phyloP scores from a whole-genome alignment of 2,888 invertebrate species.

The Agrenia bidenticulata region DNA sequence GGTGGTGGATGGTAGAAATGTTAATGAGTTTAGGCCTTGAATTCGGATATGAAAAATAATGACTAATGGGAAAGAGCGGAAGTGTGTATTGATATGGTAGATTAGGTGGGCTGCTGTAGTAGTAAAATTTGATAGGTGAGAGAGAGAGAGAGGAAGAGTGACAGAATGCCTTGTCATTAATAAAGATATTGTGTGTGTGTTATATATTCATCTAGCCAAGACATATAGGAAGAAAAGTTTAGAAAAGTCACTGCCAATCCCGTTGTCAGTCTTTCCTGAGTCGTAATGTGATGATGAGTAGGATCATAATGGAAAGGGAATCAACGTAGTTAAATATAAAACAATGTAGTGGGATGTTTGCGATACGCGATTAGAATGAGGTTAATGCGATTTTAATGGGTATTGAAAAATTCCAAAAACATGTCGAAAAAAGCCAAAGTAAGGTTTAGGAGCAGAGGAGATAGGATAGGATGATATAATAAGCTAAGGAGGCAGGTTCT shows the following conservation, averaged over 20 bases:
- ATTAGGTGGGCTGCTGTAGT: background rate
- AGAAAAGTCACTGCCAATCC: conserved; percentile 9
- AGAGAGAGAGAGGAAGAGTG: conserved; percentile 1
- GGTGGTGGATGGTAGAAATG: background rate
- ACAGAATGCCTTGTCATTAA: conserved; percentile 13
- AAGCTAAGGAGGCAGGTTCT: no score
- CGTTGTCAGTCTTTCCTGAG: background rate
- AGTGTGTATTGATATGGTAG: conserved; percentile 11
- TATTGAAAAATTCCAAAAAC: conserved; percentile 53
- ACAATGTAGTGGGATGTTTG: conserved; percentile 46
- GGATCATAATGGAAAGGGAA: conserved; percentile 14
- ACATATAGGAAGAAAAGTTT: no score
- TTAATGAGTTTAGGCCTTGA: background rate
- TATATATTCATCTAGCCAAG: background rate
- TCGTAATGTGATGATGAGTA: background rate
- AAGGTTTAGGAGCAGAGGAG: no score
- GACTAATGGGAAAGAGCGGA: conserved; percentile 18
- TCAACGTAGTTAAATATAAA: conserved; percentile 50
- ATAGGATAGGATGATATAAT: conserved; percentile 16
- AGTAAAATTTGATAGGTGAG: conserved; percentile 15
- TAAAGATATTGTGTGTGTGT: background rate
- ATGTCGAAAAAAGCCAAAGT: conserved; percentile 23
- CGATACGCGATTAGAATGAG: conserved; percentile 53
- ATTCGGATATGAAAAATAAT: background rate
- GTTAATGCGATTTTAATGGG: conserved; percentile 54